Base-by-base conservation (phyloP, 2,888 invertebrate genomes). In the Eristalis tenax region DNA sequence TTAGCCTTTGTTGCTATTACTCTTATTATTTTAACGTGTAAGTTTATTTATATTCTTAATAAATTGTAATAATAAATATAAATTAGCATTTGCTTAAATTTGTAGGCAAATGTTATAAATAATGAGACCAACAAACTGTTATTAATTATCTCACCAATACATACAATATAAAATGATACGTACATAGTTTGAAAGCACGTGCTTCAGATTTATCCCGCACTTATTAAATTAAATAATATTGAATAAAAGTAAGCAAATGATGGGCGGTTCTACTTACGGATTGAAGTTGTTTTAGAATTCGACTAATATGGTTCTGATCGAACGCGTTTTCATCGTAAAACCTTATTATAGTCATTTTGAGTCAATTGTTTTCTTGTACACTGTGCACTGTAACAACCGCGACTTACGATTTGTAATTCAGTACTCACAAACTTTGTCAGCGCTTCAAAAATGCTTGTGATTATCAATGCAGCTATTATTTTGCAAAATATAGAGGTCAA, bases 311-410 rank as follows among this genome's bases (percentile, higher is more conserved):
- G 88, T 95, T 94, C 82, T 92, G 92, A 91, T 95, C 95, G 91
- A 94, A 95, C 70, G 94, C 95, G 80, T 95, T 95, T 79, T 93
- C 94, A 81, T 95, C 94, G 91, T 95, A 96, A 91, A 95, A 95
- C 90, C 94, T 93, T 90, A 94, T 91, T 75, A 95, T 94, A 89
- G 94, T 94, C 94, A 95, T 95, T 18, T 78, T 86, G 32, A 66
- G 57, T 43, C n/a, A 40, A 38, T 64, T 38, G 23, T 40, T 13
- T n/a, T 35, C 18, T 43, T 43, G 22, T 50, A 18, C 50, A 50
- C 50, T 50, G 18, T 8, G 18, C 50, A 50, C 50, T 18, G 18
- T 18, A 50, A 50, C 8, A 50, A n/a, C 18, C n/a, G n/a, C 50
- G 18, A 50, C 18, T 50, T 18, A 50, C n/a, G 18, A 50, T 50